Conservation (phyloP, 2,113 vertebrate genomes). For the Pionites leucogaster region DNA sequence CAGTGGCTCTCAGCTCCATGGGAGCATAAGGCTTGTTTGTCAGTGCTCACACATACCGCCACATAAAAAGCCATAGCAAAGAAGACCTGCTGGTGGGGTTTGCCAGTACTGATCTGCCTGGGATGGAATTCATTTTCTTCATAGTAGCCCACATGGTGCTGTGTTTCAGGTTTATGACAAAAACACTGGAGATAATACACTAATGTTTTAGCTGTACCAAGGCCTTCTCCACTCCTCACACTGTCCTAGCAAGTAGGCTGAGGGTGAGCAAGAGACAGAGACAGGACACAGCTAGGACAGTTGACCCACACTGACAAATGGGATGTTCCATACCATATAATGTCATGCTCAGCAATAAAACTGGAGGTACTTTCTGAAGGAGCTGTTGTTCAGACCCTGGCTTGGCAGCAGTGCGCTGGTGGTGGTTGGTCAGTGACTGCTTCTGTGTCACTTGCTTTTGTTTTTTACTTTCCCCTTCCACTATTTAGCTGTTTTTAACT, state of each 20-base stretch:
- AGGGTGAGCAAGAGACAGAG: background rate
- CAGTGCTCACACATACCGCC: background rate
- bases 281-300: background rate
- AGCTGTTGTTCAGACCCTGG: background rate
- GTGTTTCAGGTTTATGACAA: background rate
- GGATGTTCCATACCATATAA: background rate
- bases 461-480: background rate
- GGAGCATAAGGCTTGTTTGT: background rate
- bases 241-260: background rate
- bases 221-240: background rate
- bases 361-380: background rate
- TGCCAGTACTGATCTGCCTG: background rate
- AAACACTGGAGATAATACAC: background rate
- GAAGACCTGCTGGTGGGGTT: background rate
- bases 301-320: background rate
- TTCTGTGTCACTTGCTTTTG: background rate
- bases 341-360: background rate
- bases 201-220: fast-evolving
- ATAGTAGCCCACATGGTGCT: background rate
- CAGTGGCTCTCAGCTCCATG: background rate
- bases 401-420: background rate
- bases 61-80: background rate
- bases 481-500: background rate
- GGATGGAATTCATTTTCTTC: background rate
- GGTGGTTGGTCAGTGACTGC: background rate